Evolutionary conservation across 2,113 vertebrate species (phyloP), one percentile per base, ranked within the genome.

Genomic region (Syngnathus scovelli): DNA sequence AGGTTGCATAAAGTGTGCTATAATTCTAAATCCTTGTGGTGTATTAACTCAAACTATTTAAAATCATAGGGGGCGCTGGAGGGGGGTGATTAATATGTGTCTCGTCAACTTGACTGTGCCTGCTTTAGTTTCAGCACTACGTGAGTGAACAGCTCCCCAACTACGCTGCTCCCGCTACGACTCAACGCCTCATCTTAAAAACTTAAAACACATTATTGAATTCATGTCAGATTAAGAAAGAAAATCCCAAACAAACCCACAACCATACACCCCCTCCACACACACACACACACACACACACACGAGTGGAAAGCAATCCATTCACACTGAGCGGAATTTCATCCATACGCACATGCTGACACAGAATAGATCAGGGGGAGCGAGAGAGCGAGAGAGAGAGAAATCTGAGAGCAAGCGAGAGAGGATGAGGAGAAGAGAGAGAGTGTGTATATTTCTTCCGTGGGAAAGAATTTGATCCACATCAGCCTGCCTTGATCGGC

Each of bases 61-160:
- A 13, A 5, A 13, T 46, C 5, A 15, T 18, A 5, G 44, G 15
- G 4, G 4, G 12, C 16, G 13, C 1, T 5, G 15, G 51, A 9
- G 5, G 19, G 12, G 13, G n/a, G 7, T 21, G 49, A 4, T 11
- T 52, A 52, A 52, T 21, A 52, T 7, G n/a, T 10, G 51, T 54
- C 7, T 23, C 23, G 8, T n/a, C 23, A 54, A 10, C 27, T 36
- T 49, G 62, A 41, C n/a, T 68, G 74, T 66, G 64, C 71, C 60
- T 64, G 61, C 71, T 60, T 70, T 63, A 69, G 73, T 83, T 87
- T 86, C 84, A 86, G 85, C 79, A 86, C 84, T 75, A 11, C 63
- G 67, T 37, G 44, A 64, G 72, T 76, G 83, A 67, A 85, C 79
- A 86, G 85, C 84, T 63, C 81, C 82, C 38, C 51, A 54, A 36